A percentile compares a stretch with the other conserved stretches of the same genome.
Conservation (phyloP, 92 coral and sea anemone genomes). For the Zoanthus gigantus region DNA sequence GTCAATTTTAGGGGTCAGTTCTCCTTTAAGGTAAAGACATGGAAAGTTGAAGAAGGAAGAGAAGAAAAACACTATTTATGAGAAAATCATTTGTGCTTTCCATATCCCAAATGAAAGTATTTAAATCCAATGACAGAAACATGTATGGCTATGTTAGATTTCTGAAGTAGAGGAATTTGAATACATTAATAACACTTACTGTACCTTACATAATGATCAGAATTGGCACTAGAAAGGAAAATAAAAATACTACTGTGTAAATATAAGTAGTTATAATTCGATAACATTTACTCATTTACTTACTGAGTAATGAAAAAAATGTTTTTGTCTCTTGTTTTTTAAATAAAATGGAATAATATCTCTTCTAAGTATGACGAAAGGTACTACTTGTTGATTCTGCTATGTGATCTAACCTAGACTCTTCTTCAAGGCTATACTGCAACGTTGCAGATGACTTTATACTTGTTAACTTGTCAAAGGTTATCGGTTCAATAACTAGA, state of each 20-base stretch:
- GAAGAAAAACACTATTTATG: not conserved
- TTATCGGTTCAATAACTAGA: not conserved
- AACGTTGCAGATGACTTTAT: not conserved
- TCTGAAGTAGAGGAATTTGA: constrained; percentile 7
- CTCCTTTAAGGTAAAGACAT: constrained; percentile 6
- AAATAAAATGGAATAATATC: not conserved
- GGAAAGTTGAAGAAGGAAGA: constrained; percentile 7
- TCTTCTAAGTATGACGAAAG: not conserved
- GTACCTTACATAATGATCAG: not conserved
- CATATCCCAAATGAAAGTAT: not conserved
- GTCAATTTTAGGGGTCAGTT: too few relatives aligned
- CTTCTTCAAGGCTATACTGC: not conserved
- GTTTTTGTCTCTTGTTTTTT: not conserved
- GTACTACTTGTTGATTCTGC: too few relatives aligned
- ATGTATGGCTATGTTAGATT: not conserved
- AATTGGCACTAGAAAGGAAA: constrained; percentile 18
- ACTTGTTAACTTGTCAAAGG: not conserved
- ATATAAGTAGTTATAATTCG: not conserved
- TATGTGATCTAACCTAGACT: not conserved
- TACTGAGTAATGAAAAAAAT: constrained; percentile 3
- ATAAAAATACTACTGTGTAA: constrained; percentile 2
- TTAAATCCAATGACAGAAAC: not conserved
- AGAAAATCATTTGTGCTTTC: constrained; percentile 12
- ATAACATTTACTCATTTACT: not conserved
- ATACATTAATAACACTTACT: not conserved